Conservation (phyloP, 1,140 invertebrate species). For the Druon quercuslanigerum region DNA sequence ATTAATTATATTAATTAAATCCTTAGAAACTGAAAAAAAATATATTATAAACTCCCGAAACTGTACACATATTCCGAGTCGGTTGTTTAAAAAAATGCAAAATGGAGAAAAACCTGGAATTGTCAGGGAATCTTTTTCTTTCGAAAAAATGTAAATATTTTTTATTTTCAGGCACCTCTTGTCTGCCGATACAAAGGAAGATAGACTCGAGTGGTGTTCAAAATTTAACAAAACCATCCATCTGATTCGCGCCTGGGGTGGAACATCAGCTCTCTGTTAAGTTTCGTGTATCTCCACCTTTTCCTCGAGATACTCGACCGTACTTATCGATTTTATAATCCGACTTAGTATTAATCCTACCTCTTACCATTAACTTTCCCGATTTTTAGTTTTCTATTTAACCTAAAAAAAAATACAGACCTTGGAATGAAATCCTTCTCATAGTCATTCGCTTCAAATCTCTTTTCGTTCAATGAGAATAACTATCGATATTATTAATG, state of each 20-base stretch:
- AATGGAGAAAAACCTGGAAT: too few species aligned
- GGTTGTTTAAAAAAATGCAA: too few species aligned
- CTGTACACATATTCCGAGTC: too few species aligned
- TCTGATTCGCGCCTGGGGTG: constrained; percentile 83
- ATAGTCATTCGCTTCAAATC: neutral
- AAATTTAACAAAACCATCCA: constrained; percentile 88
- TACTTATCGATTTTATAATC: constrained; percentile 33
- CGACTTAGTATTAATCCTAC: too few species aligned
- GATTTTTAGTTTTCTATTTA: too few species aligned
- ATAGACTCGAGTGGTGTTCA: constrained; percentile 90
- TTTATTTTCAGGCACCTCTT: constrained; percentile 81
- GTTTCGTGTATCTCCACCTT: neutral
- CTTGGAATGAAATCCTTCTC: neutral
- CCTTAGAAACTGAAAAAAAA: too few species aligned
- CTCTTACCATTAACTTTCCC: too few species aligned
- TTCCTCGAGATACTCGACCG: constrained; percentile 19
- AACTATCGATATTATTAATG: neutral
- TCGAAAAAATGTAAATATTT: constrained; percentile 14
- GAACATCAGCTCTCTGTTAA: constrained; percentile 39
- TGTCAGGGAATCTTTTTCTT: too few species aligned
- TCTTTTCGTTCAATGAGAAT: neutral
- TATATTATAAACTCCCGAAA: too few species aligned
- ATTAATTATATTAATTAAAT: too few species aligned
- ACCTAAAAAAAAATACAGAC: too few species aligned
- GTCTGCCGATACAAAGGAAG: constrained; percentile 90